A percentile compares a stretch with the other conserved stretches of the same genome.
phyloP scores from a whole-genome alignment of 2,797 vertebrate genomes.

The Scleropages formosus region DNA sequence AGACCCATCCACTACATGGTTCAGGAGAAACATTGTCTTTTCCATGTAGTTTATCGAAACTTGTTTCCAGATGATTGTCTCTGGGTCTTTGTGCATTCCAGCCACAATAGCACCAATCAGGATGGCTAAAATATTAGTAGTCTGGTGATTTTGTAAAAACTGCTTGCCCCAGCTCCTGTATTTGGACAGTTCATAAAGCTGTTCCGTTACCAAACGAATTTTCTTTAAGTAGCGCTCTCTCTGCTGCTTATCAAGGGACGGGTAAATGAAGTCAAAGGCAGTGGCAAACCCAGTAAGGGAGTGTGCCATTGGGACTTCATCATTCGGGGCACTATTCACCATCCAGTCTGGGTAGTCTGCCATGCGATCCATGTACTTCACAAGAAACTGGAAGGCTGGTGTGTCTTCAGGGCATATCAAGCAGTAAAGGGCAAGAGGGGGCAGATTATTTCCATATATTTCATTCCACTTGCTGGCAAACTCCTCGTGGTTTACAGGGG shows the following conservation, averaged over 20 bases:
- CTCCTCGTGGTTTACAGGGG: constrained; percentile 74
- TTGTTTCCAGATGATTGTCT: constrained; percentile 77
- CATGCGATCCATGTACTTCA: constrained; percentile 85
- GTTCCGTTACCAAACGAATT: constrained; percentile 68
- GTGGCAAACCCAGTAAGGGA: constrained; percentile 84
- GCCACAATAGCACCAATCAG: constrained; percentile 76
- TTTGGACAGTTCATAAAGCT: constrained; percentile 80
- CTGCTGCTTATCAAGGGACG: constrained; percentile 64
- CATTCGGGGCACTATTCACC: constrained; percentile 77
- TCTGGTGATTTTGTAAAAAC: constrained; percentile 83
- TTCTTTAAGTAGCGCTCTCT: constrained; percentile 73
- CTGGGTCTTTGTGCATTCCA: constrained; percentile 61
- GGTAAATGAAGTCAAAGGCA: constrained; percentile 82
- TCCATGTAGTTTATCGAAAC: constrained; percentile 80
- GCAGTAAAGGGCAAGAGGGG: constrained; percentile 79
- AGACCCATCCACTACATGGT: constrained; percentile 80
- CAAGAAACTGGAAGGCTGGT: constrained; percentile 68
- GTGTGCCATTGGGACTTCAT: constrained; percentile 80
- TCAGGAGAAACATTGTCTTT: constrained; percentile 83
- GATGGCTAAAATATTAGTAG: constrained; percentile 81
- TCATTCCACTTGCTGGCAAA: constrained; percentile 85
- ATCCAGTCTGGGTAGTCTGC: constrained; percentile 78
- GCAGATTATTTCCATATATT: constrained; percentile 84
- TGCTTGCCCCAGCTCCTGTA: constrained; percentile 81
- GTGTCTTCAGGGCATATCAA: constrained; percentile 77